These are phyloP conservation scores for Oncorhynchus mykiss DNA, from an alignment of 2,113 vertebrate species.

Conservation along the genomic window DNA sequence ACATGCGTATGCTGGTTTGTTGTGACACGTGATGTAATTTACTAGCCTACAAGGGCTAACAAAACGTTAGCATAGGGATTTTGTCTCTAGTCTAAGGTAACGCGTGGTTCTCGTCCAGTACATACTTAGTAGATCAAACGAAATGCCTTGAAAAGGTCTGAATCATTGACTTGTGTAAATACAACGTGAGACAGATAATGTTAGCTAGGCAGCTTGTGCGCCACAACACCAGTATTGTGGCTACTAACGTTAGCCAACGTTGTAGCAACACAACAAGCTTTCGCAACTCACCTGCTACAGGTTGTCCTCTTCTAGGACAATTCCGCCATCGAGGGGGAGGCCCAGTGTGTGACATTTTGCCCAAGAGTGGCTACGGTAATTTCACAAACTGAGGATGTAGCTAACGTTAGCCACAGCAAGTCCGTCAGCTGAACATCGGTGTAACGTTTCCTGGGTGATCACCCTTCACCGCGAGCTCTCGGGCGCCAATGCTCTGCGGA, in stretches of 20 bases:
- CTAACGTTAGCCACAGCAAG: neutral
- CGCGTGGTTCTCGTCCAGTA: no score
- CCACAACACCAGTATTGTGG: no score
- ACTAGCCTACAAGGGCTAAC: neutral
- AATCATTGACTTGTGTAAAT: no score
- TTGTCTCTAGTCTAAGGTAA: no score
- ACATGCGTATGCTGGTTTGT: slow-evolving; percentile 42
- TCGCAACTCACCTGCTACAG: slow-evolving; percentile 85
- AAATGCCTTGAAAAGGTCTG: no score
- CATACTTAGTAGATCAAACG: no score
- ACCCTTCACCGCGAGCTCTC: slow-evolving; percentile 26
- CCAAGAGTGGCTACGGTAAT: slow-evolving; percentile 1
- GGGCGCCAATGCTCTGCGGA: slow-evolving; percentile 27
- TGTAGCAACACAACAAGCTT: neutral
- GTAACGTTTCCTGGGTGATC: neutral
- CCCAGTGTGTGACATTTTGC: slow-evolving; percentile 85
- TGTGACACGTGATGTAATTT: slow-evolving; percentile 64
- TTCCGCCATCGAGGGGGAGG: slow-evolving; percentile 93
- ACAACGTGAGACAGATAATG: no score
- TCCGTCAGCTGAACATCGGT: slow-evolving; percentile 20
- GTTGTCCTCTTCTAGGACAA: slow-evolving; percentile 92
- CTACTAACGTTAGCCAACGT: neutral
- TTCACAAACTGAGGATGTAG: neutral
- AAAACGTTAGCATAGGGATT: neutral
- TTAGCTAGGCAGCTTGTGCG: no score